A percentile compares a stretch with the other conserved stretches of the same genome.
phyloP scores from a whole-genome alignment of 2,797 vertebrate species.

The Botia kubotai region DNA sequence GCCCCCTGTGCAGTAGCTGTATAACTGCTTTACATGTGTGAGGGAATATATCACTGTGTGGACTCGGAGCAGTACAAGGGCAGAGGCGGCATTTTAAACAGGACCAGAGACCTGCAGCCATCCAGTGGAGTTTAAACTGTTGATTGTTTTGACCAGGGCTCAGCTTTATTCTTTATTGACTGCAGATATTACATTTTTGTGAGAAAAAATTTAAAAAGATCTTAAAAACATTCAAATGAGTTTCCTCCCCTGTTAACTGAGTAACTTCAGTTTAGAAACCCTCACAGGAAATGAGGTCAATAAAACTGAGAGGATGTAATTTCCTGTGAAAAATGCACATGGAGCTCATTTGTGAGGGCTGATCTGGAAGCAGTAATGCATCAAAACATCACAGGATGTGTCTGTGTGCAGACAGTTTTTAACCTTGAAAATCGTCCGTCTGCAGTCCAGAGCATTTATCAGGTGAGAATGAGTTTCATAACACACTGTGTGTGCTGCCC shows the following conservation, averaged over 20 bases:
- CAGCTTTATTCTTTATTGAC: not conserved
- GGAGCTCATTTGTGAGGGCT: not conserved
- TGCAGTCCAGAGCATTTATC: not conserved
- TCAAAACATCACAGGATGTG: not conserved
- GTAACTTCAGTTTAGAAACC: not conserved
- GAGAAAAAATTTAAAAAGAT: not conserved
- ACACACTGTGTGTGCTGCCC: not conserved
- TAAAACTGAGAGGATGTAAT: not conserved
- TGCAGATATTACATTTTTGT: not conserved
- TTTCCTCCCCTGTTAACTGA: not conserved
- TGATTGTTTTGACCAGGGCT: slow-evolving; percentile 17
- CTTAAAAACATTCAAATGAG: slow-evolving; percentile 10
- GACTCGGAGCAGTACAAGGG: no score
- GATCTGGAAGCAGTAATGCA: not conserved
- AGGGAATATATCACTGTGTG: not conserved
- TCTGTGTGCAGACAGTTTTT: not conserved
- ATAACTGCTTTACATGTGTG: not conserved
- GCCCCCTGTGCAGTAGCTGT: not conserved
- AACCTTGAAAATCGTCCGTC: not conserved
- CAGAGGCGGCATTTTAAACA: no score
- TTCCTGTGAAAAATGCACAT: not conserved
- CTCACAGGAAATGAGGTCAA: not conserved
- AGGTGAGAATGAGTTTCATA: not conserved
- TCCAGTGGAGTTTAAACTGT: not conserved
- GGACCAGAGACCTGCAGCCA: not conserved